Conservation (phyloP, 2,888 invertebrate species). For the Campoplex capitator region DNA sequence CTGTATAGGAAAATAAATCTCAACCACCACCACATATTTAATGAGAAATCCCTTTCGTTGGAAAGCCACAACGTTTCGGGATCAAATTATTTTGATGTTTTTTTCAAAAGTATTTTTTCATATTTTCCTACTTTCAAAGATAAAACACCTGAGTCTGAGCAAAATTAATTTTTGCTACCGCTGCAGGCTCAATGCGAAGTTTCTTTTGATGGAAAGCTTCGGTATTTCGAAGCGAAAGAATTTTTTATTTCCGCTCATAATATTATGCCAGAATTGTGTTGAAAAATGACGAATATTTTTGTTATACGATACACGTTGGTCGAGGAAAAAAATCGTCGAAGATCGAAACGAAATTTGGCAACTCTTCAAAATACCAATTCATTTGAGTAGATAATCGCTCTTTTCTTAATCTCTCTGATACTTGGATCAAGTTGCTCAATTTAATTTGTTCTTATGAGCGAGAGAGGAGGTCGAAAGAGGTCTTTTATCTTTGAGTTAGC, state of each 20-base stretch:
- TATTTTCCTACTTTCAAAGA: background rate
- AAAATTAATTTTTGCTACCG: background rate
- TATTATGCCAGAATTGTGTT: background rate
- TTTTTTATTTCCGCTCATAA: background rate
- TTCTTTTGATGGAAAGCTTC: background rate
- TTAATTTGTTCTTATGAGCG: conserved; percentile 58
- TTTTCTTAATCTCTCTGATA: conserved; percentile 33
- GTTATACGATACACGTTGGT: background rate
- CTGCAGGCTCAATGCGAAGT: background rate
- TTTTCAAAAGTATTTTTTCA: background rate
- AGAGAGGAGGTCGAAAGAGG: conserved; percentile 43
- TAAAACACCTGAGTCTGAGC: background rate
- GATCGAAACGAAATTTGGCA: background rate
- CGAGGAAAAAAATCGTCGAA: background rate
- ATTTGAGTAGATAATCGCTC: background rate
- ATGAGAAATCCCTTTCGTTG: background rate
- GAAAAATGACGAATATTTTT: background rate
- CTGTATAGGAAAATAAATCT: background rate
- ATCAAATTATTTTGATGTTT: background rate
- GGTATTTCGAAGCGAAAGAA: background rate
- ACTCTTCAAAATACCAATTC: background rate
- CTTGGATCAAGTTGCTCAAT: conserved; percentile 61
- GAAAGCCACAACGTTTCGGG: background rate
- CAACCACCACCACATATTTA: background rate
- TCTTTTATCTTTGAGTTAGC: conserved; percentile 50